Conservation (phyloP, 1,140 invertebrate species). For the Leptinotarsa defecta region DNA sequence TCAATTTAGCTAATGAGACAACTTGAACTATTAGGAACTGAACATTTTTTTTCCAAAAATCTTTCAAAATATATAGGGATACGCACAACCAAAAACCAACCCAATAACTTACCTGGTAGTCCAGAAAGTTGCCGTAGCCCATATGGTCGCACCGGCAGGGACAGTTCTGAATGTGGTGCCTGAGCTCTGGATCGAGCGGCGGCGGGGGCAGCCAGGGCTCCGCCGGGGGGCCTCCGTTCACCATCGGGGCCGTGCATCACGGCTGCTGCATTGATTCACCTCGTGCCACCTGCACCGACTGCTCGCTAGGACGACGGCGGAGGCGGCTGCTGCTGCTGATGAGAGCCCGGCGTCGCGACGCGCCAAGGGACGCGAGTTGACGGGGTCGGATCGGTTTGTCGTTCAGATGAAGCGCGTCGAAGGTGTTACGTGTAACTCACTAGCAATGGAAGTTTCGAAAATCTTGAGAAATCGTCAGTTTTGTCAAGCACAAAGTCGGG, state of each 20-base stretch:
- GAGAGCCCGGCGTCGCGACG: neutral
- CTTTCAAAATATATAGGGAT: too few species aligned
- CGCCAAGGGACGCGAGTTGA: neutral
- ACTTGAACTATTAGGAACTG: too few species aligned
- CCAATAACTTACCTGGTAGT: conserved; percentile 74
- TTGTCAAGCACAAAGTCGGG: too few species aligned
- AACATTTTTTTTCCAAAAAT: too few species aligned
- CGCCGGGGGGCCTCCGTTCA: conserved; percentile 44
- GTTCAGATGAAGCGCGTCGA: too few species aligned
- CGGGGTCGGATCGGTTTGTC: neutral
- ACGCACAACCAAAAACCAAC: too few species aligned
- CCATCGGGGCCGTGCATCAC: conserved; percentile 47
- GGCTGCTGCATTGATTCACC: conserved; percentile 49
- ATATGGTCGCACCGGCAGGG: conserved; percentile 88
- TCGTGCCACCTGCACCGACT: conserved; percentile 41
- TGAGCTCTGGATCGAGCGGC: conserved; percentile 69
- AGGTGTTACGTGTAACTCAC: too few species aligned
- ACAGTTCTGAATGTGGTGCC: conserved; percentile 83
- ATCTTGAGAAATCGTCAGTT: too few species aligned
- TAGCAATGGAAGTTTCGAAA: too few species aligned
- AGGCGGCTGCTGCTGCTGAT: neutral
- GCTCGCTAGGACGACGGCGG: neutral
- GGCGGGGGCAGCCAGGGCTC: conserved; percentile 37
- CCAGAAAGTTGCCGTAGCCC: conserved; percentile 88
- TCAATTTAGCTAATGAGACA: too few species aligned